phyloP scores from a whole-genome alignment of 2,888 invertebrate species.

The Xylocampa areola region DNA sequence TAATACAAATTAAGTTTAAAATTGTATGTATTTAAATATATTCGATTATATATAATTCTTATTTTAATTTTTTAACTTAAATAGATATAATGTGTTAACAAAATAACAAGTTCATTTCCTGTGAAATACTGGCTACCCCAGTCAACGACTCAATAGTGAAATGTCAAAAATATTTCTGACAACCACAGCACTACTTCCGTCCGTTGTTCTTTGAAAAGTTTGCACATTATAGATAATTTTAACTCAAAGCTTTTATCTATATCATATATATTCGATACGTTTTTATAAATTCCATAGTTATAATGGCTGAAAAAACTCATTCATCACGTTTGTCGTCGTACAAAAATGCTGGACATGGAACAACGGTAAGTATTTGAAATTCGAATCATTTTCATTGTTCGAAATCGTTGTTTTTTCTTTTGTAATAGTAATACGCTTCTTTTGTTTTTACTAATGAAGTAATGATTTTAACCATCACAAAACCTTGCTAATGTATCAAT shows the following conservation, averaged over 20 bases:
- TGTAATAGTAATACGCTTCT: background rate
- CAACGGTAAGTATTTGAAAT: conserved; percentile 89
- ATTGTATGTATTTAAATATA: too few species aligned
- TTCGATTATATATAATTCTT: too few species aligned
- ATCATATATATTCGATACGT: conserved; percentile 9
- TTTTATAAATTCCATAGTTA: conserved; percentile 27
- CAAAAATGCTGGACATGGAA: conserved; percentile 94
- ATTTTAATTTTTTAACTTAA: too few species aligned
- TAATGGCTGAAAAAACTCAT: conserved; percentile 91
- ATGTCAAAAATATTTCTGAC: too few species aligned
- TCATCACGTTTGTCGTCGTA: conserved; percentile 91
- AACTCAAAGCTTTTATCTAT: conserved; percentile 5
- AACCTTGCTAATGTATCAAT: too few species aligned
- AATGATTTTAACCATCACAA: too few species aligned
- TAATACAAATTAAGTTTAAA: too few species aligned
- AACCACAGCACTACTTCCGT: conserved; percentile 17
- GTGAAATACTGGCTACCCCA: conserved; percentile 14
- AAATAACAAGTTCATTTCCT: background rate
- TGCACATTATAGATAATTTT: background rate
- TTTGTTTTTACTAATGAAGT: conserved; percentile 5
- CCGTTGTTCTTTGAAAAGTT: conserved; percentile 43
- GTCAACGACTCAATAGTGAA: conserved; percentile 2
- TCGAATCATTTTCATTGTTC: conserved; percentile 19
- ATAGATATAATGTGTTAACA: background rate
- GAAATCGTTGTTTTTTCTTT: conserved; percentile 1